Evolutionary conservation across 1,140 invertebrate genomes (phyloP).

Genomic region (Drosophila carrolli): DNA sequence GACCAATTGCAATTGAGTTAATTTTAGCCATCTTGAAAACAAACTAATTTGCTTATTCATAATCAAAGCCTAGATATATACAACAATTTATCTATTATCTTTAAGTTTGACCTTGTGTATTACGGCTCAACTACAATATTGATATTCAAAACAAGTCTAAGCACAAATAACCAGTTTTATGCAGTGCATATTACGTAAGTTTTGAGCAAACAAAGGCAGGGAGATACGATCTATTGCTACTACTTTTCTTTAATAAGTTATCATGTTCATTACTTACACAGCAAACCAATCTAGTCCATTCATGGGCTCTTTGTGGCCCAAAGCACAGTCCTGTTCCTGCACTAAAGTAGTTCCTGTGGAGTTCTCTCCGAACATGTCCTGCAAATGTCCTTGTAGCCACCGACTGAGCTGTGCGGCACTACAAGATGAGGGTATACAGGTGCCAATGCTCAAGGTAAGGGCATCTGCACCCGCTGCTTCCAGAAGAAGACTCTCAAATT

Average conservation of each 20-base stretch:
- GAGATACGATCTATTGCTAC: not conserved
- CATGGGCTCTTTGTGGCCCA: slow-evolving; percentile 21
- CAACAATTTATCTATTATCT: no score
- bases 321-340: slow-evolving; percentile 43
- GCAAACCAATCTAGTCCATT: slow-evolving; percentile 63
- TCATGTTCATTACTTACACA: slow-evolving; percentile 50
- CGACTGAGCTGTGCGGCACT: slow-evolving; percentile 36
- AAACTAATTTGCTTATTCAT: no score
- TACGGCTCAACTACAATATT: not conserved
- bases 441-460: slow-evolving; percentile 48
- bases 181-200: slow-evolving; percentile 8
- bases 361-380: slow-evolving; percentile 26
- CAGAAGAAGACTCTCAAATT: slow-evolving; percentile 45
- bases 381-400: slow-evolving; percentile 48
- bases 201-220: not conserved
- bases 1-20: no score
- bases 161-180: slow-evolving; percentile 11
- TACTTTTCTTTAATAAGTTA: not conserved
- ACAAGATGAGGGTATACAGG: slow-evolving; percentile 61
- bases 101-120: not conserved
- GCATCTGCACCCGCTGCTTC: not conserved
- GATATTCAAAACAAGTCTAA: slow-evolving; percentile 8
- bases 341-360: slow-evolving; percentile 26
- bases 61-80: no score
- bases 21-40: no score